Evolutionary conservation across 2,888 invertebrate species (phyloP).

Genomic region (Caenorhabditis sp.): DNA sequence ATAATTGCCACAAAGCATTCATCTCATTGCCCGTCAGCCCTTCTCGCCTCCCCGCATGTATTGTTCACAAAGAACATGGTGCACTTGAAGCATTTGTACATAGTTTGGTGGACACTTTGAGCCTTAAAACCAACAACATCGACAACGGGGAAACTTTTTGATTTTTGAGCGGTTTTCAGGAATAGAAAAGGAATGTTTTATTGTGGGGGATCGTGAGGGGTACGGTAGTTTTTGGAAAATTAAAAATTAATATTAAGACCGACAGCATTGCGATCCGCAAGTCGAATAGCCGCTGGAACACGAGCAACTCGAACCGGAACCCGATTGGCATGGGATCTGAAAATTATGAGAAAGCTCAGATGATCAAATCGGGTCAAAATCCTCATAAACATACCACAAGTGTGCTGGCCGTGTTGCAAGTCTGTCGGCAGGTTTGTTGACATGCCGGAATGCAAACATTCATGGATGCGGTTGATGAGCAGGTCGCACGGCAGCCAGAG

Average conservation of each 20-base stretch:
- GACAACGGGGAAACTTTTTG: slow-evolving; percentile 8
- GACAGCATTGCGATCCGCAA: slow-evolving; percentile 59
- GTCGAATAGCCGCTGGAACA: slow-evolving; percentile 44
- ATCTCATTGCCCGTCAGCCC: neutral
- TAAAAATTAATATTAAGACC: slow-evolving; percentile 18
- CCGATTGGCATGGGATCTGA: slow-evolving; percentile 44
- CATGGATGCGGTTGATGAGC: slow-evolving; percentile 46
- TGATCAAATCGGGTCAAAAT: neutral
- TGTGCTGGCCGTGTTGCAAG: slow-evolving; percentile 42
- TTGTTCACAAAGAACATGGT: slow-evolving; percentile 13
- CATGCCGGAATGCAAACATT: slow-evolving; percentile 59
- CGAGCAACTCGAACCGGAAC: slow-evolving; percentile 38
- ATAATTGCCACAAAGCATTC: slow-evolving; percentile 23
- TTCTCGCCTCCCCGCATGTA: neutral
- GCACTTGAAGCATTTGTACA: slow-evolving; percentile 51
- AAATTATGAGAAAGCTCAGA: neutral
- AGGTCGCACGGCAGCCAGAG: slow-evolving; percentile 46
- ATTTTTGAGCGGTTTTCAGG: slow-evolving; percentile 17
- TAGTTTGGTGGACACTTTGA: slow-evolving; percentile 16
- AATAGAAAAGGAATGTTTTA: slow-evolving; percentile 39
- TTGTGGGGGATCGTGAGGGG: neutral
- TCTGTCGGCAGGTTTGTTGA: slow-evolving; percentile 53
- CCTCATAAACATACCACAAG: slow-evolving; percentile 23
- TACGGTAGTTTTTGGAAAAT: slow-evolving; percentile 1
- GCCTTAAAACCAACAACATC: neutral